Evolutionary conservation across 2,113 vertebrate genomes (phyloP), one percentile per base, ranked within the genome.

Genomic region (Carassius auratus): DNA sequence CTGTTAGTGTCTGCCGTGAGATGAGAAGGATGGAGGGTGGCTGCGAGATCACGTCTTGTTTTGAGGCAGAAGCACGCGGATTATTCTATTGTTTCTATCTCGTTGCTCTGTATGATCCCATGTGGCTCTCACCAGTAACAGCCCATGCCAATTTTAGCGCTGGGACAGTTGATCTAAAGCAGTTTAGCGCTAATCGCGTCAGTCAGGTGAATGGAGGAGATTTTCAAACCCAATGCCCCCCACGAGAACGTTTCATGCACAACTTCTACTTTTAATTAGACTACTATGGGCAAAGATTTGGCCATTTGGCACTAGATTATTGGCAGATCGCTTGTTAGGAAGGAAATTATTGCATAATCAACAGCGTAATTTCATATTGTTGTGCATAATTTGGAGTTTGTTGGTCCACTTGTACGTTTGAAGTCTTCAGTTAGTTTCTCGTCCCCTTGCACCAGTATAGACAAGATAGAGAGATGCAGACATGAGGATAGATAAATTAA

Each of bases 141-240:
- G 8, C 66, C 68, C 81, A 83, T 71, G 68, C 81, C 68, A 71
- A 73, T 83, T 74, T 83, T 73, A 83, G 81, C 48, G 45, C 80
- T 69, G 64, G 79, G 17, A 81, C 45, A 36, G 80, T 61, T 62
- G 57, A 64, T 74, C 78, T 73, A 75, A 81, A 71, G 77, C 85
- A 75, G 78, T 86, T 86, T 76, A 82, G 21, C 78, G 80, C 69
- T 86, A 82, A 76, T 86, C 79, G 71, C 48, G 69, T 82, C 76
- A 82, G 69, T 19, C 69, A 82, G 85, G 85, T 86, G 85, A 66
- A 76, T 66, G 85, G n/a, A 76, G 69, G 57, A 7, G 69, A 55
- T 73, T n/a, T 50, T 73, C 66, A 57, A 71, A 71, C 30, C 61
- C 64, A 26, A 1, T 81, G 59, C 38, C 33, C 38, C 61, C 36